Percentiles rank a stretch among this genome's conserved stretches.
Evolutionary conservation across 1,140 invertebrate species (phyloP).

Genomic region (Dermatophagoides farinae): DNA sequence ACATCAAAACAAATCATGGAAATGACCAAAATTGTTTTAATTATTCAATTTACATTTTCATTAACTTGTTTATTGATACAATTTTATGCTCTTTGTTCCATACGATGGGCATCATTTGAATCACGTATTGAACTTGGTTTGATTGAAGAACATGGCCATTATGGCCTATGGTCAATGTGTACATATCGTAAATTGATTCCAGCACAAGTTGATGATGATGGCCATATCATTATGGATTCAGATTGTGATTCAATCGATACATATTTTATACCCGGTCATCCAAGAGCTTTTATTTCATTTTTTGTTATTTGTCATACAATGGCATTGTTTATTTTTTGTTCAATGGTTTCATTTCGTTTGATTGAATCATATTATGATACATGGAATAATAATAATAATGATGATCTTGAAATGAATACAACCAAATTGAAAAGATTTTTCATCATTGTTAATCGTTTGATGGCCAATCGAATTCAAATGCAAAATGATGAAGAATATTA

Average conservation of each 20-base stretch:
- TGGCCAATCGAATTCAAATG: neutral
- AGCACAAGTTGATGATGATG: neutral
- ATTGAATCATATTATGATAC: neutral
- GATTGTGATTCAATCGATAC: slow-evolving; percentile 17
- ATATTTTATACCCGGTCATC: slow-evolving; percentile 11
- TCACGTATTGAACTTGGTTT: slow-evolving; percentile 14
- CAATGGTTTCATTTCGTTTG: slow-evolving; percentile 1
- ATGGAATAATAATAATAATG: neutral
- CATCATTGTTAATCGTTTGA: neutral
- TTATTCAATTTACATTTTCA: neutral
- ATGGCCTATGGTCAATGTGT: slow-evolving; percentile 16
- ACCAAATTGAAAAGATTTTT: neutral
- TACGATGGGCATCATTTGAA: slow-evolving; percentile 10
- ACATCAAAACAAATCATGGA: neutral
- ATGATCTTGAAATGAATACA: neutral
- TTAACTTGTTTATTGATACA: neutral
- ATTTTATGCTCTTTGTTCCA: neutral
- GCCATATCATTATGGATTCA: neutral
- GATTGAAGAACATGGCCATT: slow-evolving; percentile 15
- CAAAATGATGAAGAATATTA: neutral
- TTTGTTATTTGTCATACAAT: slow-evolving; percentile 7
- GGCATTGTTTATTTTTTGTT: neutral
- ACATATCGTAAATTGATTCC: neutral
- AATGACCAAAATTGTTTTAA: neutral
- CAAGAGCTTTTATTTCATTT: slow-evolving; percentile 3